These are phyloP conservation scores for Euplexia lucipara DNA, from an alignment of 2,888 invertebrate species.

Conservation along the genomic window DNA sequence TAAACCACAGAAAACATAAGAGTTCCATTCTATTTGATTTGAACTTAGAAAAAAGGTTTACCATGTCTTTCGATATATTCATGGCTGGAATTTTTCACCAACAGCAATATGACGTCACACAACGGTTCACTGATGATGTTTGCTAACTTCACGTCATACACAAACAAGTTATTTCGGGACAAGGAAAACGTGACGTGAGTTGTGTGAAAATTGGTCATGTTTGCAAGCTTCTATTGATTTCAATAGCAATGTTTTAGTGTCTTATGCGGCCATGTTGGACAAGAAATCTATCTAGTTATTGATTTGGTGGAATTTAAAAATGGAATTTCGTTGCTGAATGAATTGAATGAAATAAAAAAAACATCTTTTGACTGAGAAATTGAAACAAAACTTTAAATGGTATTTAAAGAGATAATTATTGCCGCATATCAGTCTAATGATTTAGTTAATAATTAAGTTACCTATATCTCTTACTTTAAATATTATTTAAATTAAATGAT, in stretches of 20 bases:
- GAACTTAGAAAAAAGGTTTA: slow-evolving; percentile 17
- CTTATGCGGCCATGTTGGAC: not conserved
- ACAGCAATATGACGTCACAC: slow-evolving; percentile 21
- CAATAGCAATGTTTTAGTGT: not conserved
- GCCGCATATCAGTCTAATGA: too few species aligned
- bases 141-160: slow-evolving; percentile 26
- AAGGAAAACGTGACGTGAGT: not conserved
- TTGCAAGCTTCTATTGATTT: slow-evolving; percentile 14
- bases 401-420: not conserved
- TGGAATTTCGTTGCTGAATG: not conserved
- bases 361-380: not conserved
- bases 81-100: slow-evolving; percentile 12
- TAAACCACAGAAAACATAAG: not conserved
- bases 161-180: slow-evolving; percentile 10
- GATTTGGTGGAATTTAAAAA: not conserved
- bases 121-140: slow-evolving; percentile 41
- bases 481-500: too few species aligned
- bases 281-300: not conserved
- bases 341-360: not conserved
- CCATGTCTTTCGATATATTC: not conserved
- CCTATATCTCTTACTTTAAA: too few species aligned
- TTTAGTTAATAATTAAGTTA: too few species aligned
- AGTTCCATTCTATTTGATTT: not conserved
- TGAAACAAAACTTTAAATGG: not conserved
- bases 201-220: slow-evolving; percentile 13